These are phyloP conservation scores for Teinopalpus imperialis DNA, from an alignment of 2,888 invertebrate species.

Conservation along the genomic window DNA sequence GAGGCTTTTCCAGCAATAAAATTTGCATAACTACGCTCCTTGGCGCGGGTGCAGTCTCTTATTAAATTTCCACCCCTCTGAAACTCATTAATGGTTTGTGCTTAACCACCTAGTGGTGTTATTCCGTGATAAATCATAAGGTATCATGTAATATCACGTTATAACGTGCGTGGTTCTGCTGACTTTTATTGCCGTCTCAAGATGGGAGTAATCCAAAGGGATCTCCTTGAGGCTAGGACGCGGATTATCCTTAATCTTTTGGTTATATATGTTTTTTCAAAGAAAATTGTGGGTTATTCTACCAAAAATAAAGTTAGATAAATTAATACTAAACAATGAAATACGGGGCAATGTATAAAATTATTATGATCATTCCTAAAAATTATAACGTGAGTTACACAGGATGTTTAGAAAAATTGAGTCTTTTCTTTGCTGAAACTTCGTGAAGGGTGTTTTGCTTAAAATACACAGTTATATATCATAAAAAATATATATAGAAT, in stretches of 20 bases:
- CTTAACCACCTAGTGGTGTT: slow-evolving; percentile 75
- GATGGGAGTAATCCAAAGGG: slow-evolving; percentile 57
- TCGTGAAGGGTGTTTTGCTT: too few relatives aligned
- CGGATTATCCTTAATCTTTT: slow-evolving; percentile 63
- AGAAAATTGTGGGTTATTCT: slow-evolving; percentile 26
- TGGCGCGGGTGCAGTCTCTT: slow-evolving; percentile 70
- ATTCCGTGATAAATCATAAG: slow-evolving; percentile 75
- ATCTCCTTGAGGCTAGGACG: slow-evolving; percentile 38
- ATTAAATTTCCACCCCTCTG: slow-evolving; percentile 79
- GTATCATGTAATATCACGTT: slow-evolving; percentile 48
- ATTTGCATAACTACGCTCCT: slow-evolving; percentile 80
- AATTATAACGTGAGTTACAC: too few relatives aligned
- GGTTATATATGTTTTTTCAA: slow-evolving; percentile 45
- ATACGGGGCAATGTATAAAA: too few relatives aligned
- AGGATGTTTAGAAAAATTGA: too few relatives aligned
- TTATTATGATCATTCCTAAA: too few relatives aligned
- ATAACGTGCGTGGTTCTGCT: slow-evolving; percentile 38
- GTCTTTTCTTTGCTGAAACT: too few relatives aligned
- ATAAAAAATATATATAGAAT: too few relatives aligned
- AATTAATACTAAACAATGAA: too few relatives aligned
- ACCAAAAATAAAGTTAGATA: not conserved
- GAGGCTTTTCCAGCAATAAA: slow-evolving; percentile 75
- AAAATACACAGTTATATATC: too few relatives aligned
- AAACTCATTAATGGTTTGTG: slow-evolving; percentile 80
- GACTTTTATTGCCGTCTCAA: slow-evolving; percentile 72